Evolutionary conservation across 2,113 vertebrate genomes (phyloP).

Genomic region (Prinia subflava): DNA sequence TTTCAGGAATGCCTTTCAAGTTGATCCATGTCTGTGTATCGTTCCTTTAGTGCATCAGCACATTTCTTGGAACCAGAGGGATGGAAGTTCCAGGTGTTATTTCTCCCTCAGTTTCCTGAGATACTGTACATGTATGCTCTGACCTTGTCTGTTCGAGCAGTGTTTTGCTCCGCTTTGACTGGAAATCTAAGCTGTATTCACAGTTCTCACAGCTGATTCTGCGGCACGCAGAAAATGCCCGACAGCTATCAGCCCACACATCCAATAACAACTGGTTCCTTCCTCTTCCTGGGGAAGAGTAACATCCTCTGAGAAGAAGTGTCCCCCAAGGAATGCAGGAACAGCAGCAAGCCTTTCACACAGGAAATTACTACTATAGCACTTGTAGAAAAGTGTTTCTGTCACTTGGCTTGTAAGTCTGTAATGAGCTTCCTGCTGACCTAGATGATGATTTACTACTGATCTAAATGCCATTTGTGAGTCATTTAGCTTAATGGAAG

Average conservation of each 20-base stretch:
- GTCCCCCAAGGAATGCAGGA: slow-evolving; percentile 74
- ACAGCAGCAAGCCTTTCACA: slow-evolving; percentile 73
- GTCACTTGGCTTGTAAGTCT: slow-evolving; percentile 61
- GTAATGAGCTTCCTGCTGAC: slow-evolving; percentile 74
- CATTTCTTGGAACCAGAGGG: slow-evolving; percentile 42
- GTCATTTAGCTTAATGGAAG: slow-evolving; percentile 6
- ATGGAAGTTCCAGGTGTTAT: slow-evolving; percentile 61
- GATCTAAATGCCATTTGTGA: slow-evolving; percentile 52
- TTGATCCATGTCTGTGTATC: background rate
- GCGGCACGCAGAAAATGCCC: slow-evolving; percentile 73
- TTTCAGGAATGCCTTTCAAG: slow-evolving; percentile 25
- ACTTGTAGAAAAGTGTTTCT: slow-evolving; percentile 66
- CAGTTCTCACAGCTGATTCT: slow-evolving; percentile 76
- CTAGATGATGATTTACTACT: slow-evolving; percentile 43
- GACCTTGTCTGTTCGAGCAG: slow-evolving; percentile 40
- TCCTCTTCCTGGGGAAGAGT: slow-evolving; percentile 83
- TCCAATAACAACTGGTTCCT: slow-evolving; percentile 76
- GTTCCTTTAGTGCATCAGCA: slow-evolving; percentile 42
- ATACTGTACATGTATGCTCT: background rate
- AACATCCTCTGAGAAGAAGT: slow-evolving; percentile 75
- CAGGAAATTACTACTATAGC: slow-evolving; percentile 72
- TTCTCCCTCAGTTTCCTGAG: slow-evolving; percentile 62
- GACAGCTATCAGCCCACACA: slow-evolving; percentile 72
- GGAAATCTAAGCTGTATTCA: slow-evolving; percentile 57
- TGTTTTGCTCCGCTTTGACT: background rate